phyloP scores from a whole-genome alignment of 2,113 vertebrate species.

The Embiotoca jacksoni region DNA sequence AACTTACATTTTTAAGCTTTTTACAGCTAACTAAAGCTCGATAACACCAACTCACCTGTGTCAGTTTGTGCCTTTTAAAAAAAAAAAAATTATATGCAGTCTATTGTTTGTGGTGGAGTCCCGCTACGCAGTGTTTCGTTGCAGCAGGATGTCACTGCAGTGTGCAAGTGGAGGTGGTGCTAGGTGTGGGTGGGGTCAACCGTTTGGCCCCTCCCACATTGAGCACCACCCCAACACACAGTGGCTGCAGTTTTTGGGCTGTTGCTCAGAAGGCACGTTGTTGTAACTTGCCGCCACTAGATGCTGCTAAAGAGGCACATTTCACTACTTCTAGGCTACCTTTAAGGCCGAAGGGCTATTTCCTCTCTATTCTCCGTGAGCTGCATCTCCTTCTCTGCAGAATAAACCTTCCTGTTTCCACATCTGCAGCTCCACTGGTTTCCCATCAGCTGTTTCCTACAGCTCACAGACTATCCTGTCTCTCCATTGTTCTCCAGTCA shows the following conservation, averaged over 20 bases:
- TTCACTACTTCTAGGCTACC: neutral
- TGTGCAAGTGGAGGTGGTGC: no score
- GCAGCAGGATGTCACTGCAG: no score
- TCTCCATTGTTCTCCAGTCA: conserved; percentile 66
- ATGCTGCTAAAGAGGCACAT: conserved; percentile 25
- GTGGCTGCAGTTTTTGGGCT: no score
- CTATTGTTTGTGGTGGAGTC: no score
- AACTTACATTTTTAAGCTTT: no score
- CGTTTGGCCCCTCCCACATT: no score
- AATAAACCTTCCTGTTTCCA: conserved; percentile 46
- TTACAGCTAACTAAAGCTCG: no score
- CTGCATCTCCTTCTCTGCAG: conserved; percentile 5
- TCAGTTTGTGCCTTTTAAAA: neutral
- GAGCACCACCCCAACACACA: no score
- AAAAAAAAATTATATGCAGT: no score
- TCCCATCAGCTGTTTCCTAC: conserved; percentile 66
- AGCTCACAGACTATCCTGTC: conserved; percentile 51
- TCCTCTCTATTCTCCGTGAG: conserved; percentile 10
- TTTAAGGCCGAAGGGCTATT: neutral
- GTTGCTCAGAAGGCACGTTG: no score
- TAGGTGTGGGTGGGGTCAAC: no score
- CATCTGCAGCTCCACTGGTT: conserved; percentile 40
- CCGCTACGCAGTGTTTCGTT: no score
- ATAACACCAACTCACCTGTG: neutral
- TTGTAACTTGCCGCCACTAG: conserved; percentile 41